These are phyloP conservation scores for Meliscaeva auricollis DNA, from an alignment of 2,888 invertebrate genomes.

Conservation along the genomic window DNA sequence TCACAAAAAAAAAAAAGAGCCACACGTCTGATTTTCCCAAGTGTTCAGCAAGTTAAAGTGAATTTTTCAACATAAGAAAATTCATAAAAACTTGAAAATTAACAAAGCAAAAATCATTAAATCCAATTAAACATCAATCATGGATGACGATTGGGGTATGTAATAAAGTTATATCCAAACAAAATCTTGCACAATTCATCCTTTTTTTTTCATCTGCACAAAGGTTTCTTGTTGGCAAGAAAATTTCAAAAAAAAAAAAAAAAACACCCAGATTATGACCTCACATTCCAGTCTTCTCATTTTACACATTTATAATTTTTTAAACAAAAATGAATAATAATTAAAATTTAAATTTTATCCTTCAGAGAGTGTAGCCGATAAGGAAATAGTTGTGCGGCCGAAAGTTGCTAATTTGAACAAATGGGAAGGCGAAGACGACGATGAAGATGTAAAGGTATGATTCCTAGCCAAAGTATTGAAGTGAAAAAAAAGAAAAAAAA, in stretches of 20 bases:
- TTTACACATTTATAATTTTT: constrained; percentile 49
- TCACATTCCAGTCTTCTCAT: constrained; percentile 66
- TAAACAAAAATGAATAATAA: neutral
- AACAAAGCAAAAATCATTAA: neutral
- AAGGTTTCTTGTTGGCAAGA: too few relatives aligned
- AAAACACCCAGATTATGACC: too few relatives aligned
- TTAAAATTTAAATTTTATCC: constrained; percentile 39
- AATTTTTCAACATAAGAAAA: constrained; percentile 13
- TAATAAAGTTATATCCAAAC: constrained; percentile 35
- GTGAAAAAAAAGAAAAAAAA: too few relatives aligned
- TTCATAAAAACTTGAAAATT: constrained; percentile 27
- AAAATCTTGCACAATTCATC: constrained; percentile 62
- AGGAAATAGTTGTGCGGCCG: constrained; percentile 90
- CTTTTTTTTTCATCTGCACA: constrained; percentile 26
- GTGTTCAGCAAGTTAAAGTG: constrained; percentile 6
- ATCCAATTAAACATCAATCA: constrained; percentile 78
- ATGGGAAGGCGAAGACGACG: constrained; percentile 96
- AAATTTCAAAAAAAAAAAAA: constrained; percentile 30
- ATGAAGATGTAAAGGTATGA: constrained; percentile 92
- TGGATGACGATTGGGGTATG: constrained; percentile 91
- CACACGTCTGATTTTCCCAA: constrained; percentile 64
- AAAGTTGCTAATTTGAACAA: constrained; percentile 88
- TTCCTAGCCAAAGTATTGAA: neutral
- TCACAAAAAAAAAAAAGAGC: constrained; percentile 48
- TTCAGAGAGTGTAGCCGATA: constrained; percentile 82